Base-by-base conservation (phyloP, 1,140 invertebrate genomes). In the Drosophila teissieri region DNA sequence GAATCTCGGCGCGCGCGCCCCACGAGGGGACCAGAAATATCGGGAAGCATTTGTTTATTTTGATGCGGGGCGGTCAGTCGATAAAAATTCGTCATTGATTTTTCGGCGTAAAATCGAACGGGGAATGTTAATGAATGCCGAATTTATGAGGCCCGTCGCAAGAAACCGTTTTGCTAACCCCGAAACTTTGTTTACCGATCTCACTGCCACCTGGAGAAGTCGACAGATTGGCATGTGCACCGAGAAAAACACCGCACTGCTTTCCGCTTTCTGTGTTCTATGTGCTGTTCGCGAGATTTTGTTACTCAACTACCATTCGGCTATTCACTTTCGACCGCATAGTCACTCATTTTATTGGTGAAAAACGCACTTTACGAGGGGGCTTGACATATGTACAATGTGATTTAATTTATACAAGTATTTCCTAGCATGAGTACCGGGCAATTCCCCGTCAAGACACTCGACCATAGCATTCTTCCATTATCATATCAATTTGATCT, bases 71-170 rank as follows among this genome's bases (percentile, higher is more conserved):
- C 79, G 65, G 84, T 88, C 72, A 86, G 83, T 88, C 79, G 62
- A 88, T 86, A 73, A 86, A 86, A 86, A 83, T 88, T 86, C 83
- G 84, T 86, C 83, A 86, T 88, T 82, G 82, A 79, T 67, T 86
- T 69, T 86, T 86, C 75, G 49, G 44, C 31, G 27, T 72, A 40
- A 45, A 14, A 67, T 44, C 39, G 46, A 46, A 45, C n/a, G 40
- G 27, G 53, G 45, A 51, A 39, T 64, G 57, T 78, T 76, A 86
- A 63, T 80, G 67, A 65, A 77, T 55, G 27, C 45, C 51, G 39
- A 62, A 67, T 67, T 67, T 56, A 55, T 61, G 64, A 19, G 54
- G 49, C 57, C 55, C 63, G n/a, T 36, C 48, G 27, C 48, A 17
- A 36, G 27, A 51, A 51, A 12, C 15, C 48, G 52, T 67, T 53